Evolutionary conservation across 2,888 invertebrate genomes (phyloP), one percentile per base, ranked within the genome.

Genomic region (Acanthoscelides obtectus): DNA sequence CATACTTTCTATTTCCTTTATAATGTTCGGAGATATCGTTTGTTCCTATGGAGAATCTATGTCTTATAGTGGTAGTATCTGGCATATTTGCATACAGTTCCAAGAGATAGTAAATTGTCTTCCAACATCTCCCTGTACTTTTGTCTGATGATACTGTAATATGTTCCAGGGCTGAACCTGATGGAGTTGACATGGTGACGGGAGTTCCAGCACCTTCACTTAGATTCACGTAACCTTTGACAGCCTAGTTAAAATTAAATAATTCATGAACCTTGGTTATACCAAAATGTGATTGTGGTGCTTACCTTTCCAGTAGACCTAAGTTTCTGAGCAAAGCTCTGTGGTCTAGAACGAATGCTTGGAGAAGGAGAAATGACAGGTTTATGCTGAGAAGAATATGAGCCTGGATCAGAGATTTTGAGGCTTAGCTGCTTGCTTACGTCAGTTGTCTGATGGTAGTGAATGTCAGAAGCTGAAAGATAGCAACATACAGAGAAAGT

Each of bases 41-140:
- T 4, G 90, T 80, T 17, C 83, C 90, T 76, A 93, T 89, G 0
- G 93, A 93, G 82, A 93, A 91, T 78, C 91, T 88, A 75, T 94
- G 94, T 27, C 92, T 91, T 67, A 97, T 93, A 0, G 96, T 97
- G 86, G 97, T 97, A 0, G 96, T 95, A 82, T 97, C 97, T 0
- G 98, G 97, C 91, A 96, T 94, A 69, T 94, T 95, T 5, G 97
- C 96, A 83, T 98, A 98, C 70, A 98, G 86, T 81, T 98, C 96
- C 71, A 98, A 87, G 74, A 98, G 88, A 84, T 96, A 93, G 84
- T 96, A 97, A 77, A 98, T 93, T 0, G 96, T 98, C 82, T 95
- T 93, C 98, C 98, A 98, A 83, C 98, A 98, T 79, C 94, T 91
- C 17, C 85, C 85, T 0, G 82, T 81, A 74, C 86, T 86, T 75